Evolutionary conservation across 2,113 vertebrate species (phyloP).

Genomic region (Oncorhynchus tshawytscha): DNA sequence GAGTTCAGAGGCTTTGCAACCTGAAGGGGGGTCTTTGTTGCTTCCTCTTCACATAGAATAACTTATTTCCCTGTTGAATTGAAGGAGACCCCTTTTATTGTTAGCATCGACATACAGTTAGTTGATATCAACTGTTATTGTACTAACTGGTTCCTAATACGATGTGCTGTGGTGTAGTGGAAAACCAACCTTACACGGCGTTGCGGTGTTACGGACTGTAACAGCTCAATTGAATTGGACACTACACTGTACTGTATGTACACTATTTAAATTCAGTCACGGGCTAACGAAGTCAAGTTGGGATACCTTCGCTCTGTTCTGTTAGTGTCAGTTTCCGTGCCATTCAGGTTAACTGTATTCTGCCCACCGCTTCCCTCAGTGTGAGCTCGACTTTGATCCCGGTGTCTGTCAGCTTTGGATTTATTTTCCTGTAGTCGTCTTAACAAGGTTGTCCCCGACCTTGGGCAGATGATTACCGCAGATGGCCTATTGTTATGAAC

Average conservation of each 20-base stretch:
- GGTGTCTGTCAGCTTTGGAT: conserved; percentile 22
- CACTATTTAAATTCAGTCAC: background rate
- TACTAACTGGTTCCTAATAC: too few species aligned
- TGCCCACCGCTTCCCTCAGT: too few species aligned
- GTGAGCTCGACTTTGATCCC: background rate
- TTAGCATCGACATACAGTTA: background rate
- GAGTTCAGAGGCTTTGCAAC: background rate
- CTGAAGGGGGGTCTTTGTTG: background rate
- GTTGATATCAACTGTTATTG: background rate
- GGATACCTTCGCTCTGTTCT: background rate
- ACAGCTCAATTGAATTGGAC: background rate
- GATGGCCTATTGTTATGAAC: background rate
- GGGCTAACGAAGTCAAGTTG: background rate
- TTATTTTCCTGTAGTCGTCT: conserved; percentile 8
- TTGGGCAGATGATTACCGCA: conserved; percentile 19
- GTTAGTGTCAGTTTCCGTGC: background rate
- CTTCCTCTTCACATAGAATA: background rate
- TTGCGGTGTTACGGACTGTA: background rate
- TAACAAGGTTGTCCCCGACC: background rate
- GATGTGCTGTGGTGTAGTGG: too few species aligned
- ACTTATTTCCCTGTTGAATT: background rate
- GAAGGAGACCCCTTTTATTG: background rate
- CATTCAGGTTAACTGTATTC: background rate
- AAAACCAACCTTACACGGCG: too few species aligned
- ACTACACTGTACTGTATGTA: background rate